Evolutionary conservation across 2,797 vertebrate genomes (phyloP), one percentile per base, ranked within the genome.

Genomic region (Dromococcyx pavoninus): DNA sequence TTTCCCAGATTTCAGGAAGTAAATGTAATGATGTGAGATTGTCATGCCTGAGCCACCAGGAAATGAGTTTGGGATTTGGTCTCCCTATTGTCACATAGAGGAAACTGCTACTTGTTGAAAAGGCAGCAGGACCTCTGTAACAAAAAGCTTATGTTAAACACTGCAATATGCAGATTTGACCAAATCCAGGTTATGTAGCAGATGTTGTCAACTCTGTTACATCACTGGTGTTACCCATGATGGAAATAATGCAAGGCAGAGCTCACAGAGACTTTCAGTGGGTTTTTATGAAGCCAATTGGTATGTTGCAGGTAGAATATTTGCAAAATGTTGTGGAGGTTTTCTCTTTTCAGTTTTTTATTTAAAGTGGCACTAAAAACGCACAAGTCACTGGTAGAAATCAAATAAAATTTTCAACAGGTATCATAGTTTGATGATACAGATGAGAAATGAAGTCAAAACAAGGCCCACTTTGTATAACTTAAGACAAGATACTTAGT

Each of bases 11-110:
- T 92, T 91, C 33, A 27, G 18, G 57, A 80, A 46, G 27, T 23
- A 43, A 75, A 30, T 2, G 14, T 11, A 23, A 7, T 12, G 54
- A 13, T 0, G 0, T 43, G 70, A 80, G 24, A 32, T 41, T 0
- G 0, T 13, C 30, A 32, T 19, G 25, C 28, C 43, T 54, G 60
- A 62, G 27, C 48, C 44, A 58, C 5, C 65, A 24, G 53, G 43
- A 77, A 22, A 60, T 0, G 0, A 3, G 24, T 13, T 2, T 1
- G 8, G 22, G 21, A 23, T 32, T 28, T 14, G 3, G 17, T 5
- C 13, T 69, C 51, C 28, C 32, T 46, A 21, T 35, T 1, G 6
- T 56, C 41, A 50, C 1, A 0, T 21, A 35, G 22, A 83, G 50
- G 27, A 44, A 61, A 27, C 22, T 64, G 44, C 51, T 35, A 4